phyloP scores from a whole-genome alignment of 1,140 invertebrate genomes.

The Meloidogyne chitwoodi region DNA sequence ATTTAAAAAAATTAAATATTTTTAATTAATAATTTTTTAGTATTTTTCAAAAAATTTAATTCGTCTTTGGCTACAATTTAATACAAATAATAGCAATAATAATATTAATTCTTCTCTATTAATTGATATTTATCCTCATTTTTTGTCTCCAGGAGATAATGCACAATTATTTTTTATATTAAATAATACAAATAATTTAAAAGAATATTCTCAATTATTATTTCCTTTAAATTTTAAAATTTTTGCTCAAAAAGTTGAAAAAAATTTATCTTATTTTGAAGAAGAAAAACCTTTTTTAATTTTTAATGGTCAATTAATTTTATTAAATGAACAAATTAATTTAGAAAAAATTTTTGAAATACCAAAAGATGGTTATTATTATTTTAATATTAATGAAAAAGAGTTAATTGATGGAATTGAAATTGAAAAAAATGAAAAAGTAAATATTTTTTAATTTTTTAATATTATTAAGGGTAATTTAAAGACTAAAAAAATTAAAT shows the following conservation, averaged over 20 bases:
- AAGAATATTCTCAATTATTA: background rate
- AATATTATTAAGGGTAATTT: no score
- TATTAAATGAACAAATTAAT: background rate
- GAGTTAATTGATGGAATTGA: background rate
- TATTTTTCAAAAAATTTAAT: background rate
- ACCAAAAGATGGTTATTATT: background rate
- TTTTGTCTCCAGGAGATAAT: background rate
- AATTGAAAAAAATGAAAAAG: background rate
- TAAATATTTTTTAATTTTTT: no score
- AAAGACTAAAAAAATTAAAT: no score
- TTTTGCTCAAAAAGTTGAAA: background rate
- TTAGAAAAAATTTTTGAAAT: background rate
- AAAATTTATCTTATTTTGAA: background rate
- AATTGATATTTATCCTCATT: constrained; percentile 5
- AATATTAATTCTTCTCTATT: background rate
- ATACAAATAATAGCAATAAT: background rate
- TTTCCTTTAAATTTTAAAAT: constrained; percentile 2
- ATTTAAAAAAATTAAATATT: background rate
- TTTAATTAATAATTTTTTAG: background rate
- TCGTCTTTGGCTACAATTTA: background rate
- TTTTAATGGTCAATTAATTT: background rate
- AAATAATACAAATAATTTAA: background rate
- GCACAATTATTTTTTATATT: background rate
- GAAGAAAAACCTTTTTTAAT: background rate
- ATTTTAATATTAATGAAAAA: constrained; percentile 9